Conservation (phyloP, 2,888 invertebrate genomes). For the Copidosoma aretas region DNA sequence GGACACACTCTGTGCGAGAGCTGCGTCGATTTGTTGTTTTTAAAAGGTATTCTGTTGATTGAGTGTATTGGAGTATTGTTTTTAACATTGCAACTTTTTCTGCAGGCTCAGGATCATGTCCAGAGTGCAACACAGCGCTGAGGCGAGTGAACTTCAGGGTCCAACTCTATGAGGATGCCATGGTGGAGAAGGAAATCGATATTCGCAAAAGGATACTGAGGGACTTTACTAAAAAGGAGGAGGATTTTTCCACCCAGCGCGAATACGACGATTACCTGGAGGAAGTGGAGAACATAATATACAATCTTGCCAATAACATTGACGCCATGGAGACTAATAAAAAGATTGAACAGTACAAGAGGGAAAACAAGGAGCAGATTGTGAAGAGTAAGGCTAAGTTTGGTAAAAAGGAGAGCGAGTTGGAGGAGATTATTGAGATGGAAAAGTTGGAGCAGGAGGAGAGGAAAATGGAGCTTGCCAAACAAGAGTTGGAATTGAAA, state of each 20-base stretch:
- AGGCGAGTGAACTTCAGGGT: conserved; percentile 89
- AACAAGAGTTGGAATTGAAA: conserved; percentile 70
- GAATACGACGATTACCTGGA: conserved; percentile 98
- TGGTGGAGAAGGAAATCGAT: conserved; percentile 97
- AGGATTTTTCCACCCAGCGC: conserved; percentile 82
- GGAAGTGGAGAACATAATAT: conserved; percentile 90
- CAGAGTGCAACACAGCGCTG: conserved; percentile 89
- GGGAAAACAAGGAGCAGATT: conserved; percentile 85
- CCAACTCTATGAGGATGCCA: conserved; percentile 94
- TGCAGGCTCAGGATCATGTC: conserved; percentile 91
- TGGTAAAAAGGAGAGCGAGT: conserved; percentile 81
- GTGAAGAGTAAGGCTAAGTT: conserved; percentile 80
- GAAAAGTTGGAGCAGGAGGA: conserved; percentile 81
- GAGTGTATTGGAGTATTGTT: neutral
- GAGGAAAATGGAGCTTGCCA: conserved; percentile 74
- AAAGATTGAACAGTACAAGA: conserved; percentile 88
- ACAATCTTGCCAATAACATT: conserved; percentile 87
- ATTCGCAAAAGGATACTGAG: conserved; percentile 86
- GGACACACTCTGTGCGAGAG: conserved; percentile 98
- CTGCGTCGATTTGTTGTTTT: conserved; percentile 94
- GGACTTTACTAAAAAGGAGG: conserved; percentile 94
- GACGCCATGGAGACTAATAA: conserved; percentile 89
- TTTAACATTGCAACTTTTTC: too few species aligned
- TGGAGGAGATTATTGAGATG: conserved; percentile 83
- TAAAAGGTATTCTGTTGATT: conserved; percentile 75